These are phyloP conservation scores for Gorsachius goisagi DNA, from an alignment of 2,113 vertebrate species.

Conservation along the genomic window DNA sequence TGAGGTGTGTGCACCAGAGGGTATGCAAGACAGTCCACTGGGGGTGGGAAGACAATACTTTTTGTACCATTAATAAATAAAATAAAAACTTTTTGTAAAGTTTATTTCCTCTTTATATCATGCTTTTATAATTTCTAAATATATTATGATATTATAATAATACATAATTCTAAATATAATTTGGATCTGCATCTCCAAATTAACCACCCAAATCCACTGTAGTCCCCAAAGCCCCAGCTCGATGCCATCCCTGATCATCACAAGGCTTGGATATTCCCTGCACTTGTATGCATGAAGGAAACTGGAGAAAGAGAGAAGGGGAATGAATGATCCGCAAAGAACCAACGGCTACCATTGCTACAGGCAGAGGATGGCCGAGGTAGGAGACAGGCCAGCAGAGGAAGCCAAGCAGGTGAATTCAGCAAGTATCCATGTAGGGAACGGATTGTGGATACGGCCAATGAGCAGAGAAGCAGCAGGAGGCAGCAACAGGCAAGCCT, in stretches of 20 bases:
- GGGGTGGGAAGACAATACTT: background rate
- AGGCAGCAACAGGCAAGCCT: background rate
- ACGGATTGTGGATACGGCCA: fast-evolving
- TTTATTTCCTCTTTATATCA: background rate
- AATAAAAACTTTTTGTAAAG: background rate
- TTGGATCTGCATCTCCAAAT: background rate
- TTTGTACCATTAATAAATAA: background rate
- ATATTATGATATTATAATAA: background rate
- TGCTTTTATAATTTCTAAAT: background rate
- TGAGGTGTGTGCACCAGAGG: background rate
- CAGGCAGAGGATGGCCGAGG: background rate
- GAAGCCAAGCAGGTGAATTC: background rate
- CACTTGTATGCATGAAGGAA: background rate
- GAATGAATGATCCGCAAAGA: background rate
- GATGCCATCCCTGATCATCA: background rate
- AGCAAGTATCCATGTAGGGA: fast-evolving
- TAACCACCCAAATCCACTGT: background rate
- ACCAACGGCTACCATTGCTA: background rate
- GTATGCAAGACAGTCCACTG: background rate
- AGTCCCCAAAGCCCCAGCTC: background rate
- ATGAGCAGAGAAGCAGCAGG: background rate
- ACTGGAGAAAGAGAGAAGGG: background rate
- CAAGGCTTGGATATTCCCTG: background rate
- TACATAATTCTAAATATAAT: background rate
- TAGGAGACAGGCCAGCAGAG: background rate